These are phyloP conservation scores for Epizoanthus ramosus DNA, from an alignment of 92 coral and sea anemone genomes.

Conservation along the genomic window DNA sequence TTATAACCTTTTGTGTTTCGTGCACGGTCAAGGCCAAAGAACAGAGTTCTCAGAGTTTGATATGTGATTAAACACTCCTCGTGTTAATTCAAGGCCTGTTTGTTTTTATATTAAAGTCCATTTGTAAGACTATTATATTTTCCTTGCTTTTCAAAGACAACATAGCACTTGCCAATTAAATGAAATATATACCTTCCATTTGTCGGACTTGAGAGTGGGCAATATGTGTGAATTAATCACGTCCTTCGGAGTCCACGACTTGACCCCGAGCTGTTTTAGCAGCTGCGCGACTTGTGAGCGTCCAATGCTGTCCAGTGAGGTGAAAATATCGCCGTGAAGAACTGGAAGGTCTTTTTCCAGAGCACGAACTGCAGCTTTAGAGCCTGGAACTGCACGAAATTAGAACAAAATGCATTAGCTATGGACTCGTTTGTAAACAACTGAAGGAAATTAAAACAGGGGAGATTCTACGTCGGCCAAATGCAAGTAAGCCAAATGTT, in stretches of 20 bases:
- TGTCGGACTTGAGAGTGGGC: conserved; percentile 73
- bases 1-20: too few species aligned
- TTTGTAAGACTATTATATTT: too few species aligned
- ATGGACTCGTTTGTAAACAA: not conserved
- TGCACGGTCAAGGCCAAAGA: too few species aligned
- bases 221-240: conserved; percentile 80
- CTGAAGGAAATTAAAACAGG: not conserved
- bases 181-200: conserved; percentile 64
- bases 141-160: not conserved
- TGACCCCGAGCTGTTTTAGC: conserved; percentile 77
- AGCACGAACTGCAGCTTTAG: conserved; percentile 40
- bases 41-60: too few species aligned
- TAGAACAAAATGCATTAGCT: not conserved
- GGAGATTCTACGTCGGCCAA: too few species aligned
- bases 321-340: conserved; percentile 68
- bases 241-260: conserved; percentile 78
- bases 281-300: conserved; percentile 83
- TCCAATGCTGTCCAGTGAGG: conserved; percentile 73
- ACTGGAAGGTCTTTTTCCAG: conserved; percentile 77
- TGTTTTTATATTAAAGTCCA: too few species aligned
- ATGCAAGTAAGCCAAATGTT: too few species aligned
- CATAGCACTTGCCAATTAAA: not conserved
- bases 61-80: too few species aligned
- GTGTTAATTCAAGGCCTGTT: too few species aligned
- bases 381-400: conserved; percentile 38